Conservation (phyloP, 2,797 vertebrate species). For the Thamnophis elegans region DNA sequence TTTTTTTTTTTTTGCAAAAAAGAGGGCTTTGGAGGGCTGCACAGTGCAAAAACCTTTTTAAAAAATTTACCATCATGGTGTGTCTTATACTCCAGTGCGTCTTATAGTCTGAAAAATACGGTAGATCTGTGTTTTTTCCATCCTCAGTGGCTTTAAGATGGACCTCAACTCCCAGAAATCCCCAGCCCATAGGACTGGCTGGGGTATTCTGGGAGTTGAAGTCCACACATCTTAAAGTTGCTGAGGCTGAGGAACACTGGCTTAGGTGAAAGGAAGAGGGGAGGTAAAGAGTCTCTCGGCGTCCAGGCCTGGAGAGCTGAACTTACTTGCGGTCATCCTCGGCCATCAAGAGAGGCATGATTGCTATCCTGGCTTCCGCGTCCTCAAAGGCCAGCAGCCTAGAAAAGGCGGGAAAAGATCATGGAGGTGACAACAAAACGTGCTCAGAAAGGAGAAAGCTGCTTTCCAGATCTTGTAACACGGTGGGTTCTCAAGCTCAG, state of each 20-base stretch:
- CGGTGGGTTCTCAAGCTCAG: neutral
- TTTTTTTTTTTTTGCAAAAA: too few species aligned
- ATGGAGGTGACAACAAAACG: neutral
- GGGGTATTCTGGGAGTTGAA: neutral
- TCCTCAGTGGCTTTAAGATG: neutral
- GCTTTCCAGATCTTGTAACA: neutral
- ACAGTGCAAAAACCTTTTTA: too few species aligned
- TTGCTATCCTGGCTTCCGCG: neutral
- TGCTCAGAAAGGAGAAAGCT: neutral
- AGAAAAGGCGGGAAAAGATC: neutral
- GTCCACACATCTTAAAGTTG: neutral
- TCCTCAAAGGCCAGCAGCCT: neutral
- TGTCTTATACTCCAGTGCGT: too few species aligned
- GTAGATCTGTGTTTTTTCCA: neutral
- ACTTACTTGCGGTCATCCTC: neutral
- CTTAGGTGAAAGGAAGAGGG: neutral
- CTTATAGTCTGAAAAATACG: too few species aligned
- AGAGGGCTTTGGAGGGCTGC: too few species aligned
- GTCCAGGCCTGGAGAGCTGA: neutral
- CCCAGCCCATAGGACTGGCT: neutral
- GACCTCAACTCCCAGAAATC: neutral
- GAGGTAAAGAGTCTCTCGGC: neutral
- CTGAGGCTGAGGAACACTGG: neutral
- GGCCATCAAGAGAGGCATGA: neutral
- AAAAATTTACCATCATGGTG: too few species aligned